These are phyloP conservation scores for Amazonetta brasiliensis DNA, from an alignment of 2,797 vertebrate genomes.

Conservation along the genomic window DNA sequence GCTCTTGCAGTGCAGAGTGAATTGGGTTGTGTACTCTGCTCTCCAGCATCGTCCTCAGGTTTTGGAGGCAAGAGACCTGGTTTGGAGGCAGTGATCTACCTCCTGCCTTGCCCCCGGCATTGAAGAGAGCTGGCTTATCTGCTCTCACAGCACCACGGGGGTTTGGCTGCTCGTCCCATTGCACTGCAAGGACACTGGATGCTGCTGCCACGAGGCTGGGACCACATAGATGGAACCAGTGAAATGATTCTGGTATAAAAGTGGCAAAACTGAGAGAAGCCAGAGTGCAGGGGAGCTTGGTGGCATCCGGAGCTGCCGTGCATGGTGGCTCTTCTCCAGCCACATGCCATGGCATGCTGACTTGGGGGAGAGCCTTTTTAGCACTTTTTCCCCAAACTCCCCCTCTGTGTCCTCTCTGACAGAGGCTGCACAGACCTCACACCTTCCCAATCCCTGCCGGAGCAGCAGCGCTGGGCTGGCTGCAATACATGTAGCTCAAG, in stretches of 20 bases:
- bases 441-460: not conserved
- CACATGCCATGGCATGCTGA: not conserved
- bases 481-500: not conserved
- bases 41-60: not conserved
- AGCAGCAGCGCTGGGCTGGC: not conserved
- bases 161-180: not conserved
- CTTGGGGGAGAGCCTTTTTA: not conserved
- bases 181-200: not conserved
- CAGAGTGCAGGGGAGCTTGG: not conserved
- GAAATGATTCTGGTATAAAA: not conserved
- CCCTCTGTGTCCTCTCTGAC: not conserved
- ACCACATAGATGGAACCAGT: not conserved
- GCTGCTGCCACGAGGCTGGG: not conserved
- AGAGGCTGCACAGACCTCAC: not conserved
- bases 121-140: not conserved
- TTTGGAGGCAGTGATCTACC: not conserved
- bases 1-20: not conserved
- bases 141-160: not conserved
- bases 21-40: not conserved
- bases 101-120: not conserved
- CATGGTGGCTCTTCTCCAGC: not conserved
- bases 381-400: not conserved
- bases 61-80: not conserved
- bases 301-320: not conserved
- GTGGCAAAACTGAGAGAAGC: not conserved